Evolutionary conservation across 1,140 invertebrate species (phyloP), one percentile per base, ranked within the genome.

Genomic region (Vanessa tameamea): DNA sequence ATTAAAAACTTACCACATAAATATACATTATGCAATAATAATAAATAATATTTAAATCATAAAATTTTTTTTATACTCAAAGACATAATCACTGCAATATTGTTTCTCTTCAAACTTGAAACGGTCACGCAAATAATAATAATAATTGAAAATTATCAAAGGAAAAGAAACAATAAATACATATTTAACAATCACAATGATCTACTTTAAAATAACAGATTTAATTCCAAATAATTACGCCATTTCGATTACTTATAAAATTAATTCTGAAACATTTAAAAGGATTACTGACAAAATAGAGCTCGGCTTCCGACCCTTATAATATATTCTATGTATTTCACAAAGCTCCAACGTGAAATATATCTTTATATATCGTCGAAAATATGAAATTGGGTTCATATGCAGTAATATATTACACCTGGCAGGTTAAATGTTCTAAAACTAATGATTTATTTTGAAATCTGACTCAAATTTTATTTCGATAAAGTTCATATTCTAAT

Each of bases 281-380:
- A 23, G 16, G 55, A 61, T 73, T 59, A 67, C 31, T 51, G 23
- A 11, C 23, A 0, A 16, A 53, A n/a, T 53, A 20, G 51, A 53
- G n/a, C n/a, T 16, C 51, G n/a, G 7, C 6, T n/a, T 53, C n/a
- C 16, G 68, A 63, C 68, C 43, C 57, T 31, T 37, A 31, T 69
- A 70, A 63, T 50, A 70, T 63, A 70, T 51, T 70, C 57, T 63
- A 23, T n/a, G n/a, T n/a, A n/a, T 53, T 53, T 53, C 9, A n/a
- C 26, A 23, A 50, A 70, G 68, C 68, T 48, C 59, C 47, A 37
- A 70, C 68, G 53, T 53, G 51, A 67, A 67, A 55, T 43, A 72
- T 73, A n/a, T 69, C 16, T 47, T 57, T 14, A 59, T 26, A 59
- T 59, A 53, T 53, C 26, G 50, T 7, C n/a, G 15, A 9, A 16